These are phyloP conservation scores for Odobenus rosmarus DNA, from an alignment of 2,113 vertebrate species.

Conservation along the genomic window DNA sequence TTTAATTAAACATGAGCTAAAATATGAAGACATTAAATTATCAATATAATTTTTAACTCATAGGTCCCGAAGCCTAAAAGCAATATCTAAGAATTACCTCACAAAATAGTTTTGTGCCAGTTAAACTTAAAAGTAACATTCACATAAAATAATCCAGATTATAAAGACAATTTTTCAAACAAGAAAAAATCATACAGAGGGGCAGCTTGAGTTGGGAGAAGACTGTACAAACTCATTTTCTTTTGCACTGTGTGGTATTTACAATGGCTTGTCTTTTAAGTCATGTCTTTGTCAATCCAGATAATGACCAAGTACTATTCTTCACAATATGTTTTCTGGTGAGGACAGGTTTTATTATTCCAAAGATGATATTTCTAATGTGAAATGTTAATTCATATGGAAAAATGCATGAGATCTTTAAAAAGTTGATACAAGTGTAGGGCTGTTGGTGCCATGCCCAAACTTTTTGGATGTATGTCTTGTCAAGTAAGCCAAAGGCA, in stretches of 20 bases:
- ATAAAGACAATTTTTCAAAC: background rate
- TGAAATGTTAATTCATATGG: background rate
- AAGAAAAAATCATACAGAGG: background rate
- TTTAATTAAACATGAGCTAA: background rate
- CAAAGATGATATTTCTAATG: background rate
- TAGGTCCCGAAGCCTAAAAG: background rate
- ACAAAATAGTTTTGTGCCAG: background rate
- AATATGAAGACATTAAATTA: background rate
- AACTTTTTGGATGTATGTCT: background rate
- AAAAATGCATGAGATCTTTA: background rate
- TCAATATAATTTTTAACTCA: background rate
- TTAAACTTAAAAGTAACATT: background rate
- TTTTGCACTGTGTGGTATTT: fast-evolving
- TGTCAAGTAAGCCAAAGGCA: background rate
- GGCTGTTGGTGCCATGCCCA: background rate
- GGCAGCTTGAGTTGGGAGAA: background rate
- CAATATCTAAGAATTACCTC: background rate
- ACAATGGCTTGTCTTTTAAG: background rate
- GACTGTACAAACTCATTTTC: background rate
- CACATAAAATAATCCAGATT: background rate
- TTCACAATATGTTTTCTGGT: background rate
- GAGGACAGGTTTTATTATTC: background rate
- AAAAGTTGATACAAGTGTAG: background rate
- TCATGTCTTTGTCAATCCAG: background rate
- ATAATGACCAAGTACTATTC: background rate